phyloP scores from a whole-genome alignment of 2,888 invertebrate species.

The Drosophila formosana region DNA sequence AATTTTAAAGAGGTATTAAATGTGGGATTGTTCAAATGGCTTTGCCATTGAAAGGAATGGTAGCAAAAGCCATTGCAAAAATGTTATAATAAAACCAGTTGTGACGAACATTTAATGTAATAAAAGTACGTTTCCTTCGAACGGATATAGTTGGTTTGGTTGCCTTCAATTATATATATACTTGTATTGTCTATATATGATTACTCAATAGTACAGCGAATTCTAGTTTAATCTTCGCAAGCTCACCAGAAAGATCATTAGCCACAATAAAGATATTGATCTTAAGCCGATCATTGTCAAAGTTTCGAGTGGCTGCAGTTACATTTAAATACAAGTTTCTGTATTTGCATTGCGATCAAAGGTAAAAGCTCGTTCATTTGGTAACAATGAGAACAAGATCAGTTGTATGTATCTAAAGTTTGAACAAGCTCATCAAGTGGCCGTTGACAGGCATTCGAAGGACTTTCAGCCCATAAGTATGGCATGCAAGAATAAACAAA shows the following conservation, averaged over 20 bases:
- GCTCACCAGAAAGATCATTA: background rate
- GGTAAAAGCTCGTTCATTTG: constrained; percentile 40
- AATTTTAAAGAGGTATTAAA: background rate
- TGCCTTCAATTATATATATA: background rate
- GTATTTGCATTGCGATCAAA: constrained; percentile 24
- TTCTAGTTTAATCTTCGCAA: background rate
- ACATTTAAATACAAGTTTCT: constrained; percentile 36
- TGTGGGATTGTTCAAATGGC: background rate
- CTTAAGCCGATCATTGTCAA: constrained; percentile 43
- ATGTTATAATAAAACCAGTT: background rate
- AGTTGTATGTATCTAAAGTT: constrained; percentile 49
- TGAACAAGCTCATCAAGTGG: constrained; percentile 75
- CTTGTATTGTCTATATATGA: background rate
- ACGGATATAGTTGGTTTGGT: no score
- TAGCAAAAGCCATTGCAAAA: background rate
- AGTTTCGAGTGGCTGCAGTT: constrained; percentile 26
- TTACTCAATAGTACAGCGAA: background rate
- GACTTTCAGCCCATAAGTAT: constrained; percentile 66
- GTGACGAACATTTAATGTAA: background rate
- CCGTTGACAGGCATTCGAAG: constrained; percentile 66
- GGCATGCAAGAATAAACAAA: constrained; percentile 70
- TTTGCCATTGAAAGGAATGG: background rate
- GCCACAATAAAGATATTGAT: background rate
- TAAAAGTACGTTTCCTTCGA: no score
- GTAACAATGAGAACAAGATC: constrained; percentile 74